phyloP scores from a whole-genome alignment of 2,113 vertebrate species.

The Rallus limicola region DNA sequence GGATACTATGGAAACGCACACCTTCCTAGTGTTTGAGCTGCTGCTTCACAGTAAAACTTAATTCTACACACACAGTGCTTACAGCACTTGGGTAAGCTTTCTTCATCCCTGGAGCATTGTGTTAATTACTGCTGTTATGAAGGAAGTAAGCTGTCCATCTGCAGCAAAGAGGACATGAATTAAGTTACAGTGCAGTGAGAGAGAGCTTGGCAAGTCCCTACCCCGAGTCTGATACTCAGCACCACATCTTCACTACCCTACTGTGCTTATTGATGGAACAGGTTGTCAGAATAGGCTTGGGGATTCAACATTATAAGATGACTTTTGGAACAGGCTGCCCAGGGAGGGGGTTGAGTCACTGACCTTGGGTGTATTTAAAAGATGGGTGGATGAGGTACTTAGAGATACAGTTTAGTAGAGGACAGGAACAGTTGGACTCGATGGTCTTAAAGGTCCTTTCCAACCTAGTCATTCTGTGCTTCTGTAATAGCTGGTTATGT shows the following conservation, averaged over 20 bases:
- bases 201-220: not conserved
- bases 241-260: rapidly evolving
- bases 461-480: too few relatives aligned
- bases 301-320: rapidly evolving
- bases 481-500: rapidly evolving
- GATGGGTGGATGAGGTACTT: too few relatives aligned
- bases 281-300: too few relatives aligned
- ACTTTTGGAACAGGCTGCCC: not conserved
- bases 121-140: not conserved
- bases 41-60: not conserved
- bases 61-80: not conserved
- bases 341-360: too few relatives aligned
- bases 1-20: not conserved
- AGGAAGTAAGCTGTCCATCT: not conserved
- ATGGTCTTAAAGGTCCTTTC: too few relatives aligned
- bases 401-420: too few relatives aligned
- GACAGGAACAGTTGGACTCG: too few relatives aligned
- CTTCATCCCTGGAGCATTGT: not conserved
- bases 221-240: rapidly evolving
- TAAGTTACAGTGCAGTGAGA: rapidly evolving
- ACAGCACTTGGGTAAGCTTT: not conserved
- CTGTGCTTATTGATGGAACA: not conserved
- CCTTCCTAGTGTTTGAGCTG: rapidly evolving
- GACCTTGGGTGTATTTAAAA: too few relatives aligned
- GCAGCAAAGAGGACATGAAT: not conserved